Conservation (phyloP, 1,140 invertebrate genomes). For the Babylonia areolata region DNA sequence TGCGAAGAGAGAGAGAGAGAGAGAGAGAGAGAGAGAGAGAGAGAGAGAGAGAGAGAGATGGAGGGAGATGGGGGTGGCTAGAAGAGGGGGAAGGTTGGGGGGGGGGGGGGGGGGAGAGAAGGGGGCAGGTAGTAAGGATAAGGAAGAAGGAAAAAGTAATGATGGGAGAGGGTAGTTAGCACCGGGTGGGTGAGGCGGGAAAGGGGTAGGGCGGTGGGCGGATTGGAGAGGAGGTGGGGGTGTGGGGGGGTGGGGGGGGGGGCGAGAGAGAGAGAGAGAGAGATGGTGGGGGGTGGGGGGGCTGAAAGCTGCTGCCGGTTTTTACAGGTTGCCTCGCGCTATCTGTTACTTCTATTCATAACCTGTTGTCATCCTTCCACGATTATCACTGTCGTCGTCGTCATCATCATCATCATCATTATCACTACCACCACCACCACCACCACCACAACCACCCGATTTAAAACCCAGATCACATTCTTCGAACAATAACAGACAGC, state of each 20-base stretch:
- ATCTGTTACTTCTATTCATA: too few species aligned
- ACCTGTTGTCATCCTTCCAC: too few species aligned
- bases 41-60: constrained; percentile 6
- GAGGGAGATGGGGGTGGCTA: not conserved
- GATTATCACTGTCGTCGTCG: too few species aligned
- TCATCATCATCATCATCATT: too few species aligned
- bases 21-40: not conserved
- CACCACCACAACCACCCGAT: too few species aligned
- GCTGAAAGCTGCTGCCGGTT: too few species aligned
- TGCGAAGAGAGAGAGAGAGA: not conserved
- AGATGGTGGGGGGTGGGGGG: not conserved
- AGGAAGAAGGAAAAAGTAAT: constrained; percentile 1
- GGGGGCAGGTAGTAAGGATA: not conserved
- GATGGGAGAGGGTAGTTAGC: not conserved
- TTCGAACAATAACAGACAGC: too few species aligned
- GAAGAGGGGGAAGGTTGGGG: not conserved
- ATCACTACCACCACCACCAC: too few species aligned
- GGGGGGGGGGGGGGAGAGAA: constrained; percentile 7
- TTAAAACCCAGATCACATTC: too few species aligned
- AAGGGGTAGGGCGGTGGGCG: not conserved
- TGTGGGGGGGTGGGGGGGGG: constrained; percentile 20
- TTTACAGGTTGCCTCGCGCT: too few species aligned
- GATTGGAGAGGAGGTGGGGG: not conserved
- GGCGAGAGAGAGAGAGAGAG: constrained; percentile 34
- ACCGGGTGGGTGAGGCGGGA: not conserved